phyloP scores from a whole-genome alignment of 2,888 invertebrate species.

The Bimastos eiseni region DNA sequence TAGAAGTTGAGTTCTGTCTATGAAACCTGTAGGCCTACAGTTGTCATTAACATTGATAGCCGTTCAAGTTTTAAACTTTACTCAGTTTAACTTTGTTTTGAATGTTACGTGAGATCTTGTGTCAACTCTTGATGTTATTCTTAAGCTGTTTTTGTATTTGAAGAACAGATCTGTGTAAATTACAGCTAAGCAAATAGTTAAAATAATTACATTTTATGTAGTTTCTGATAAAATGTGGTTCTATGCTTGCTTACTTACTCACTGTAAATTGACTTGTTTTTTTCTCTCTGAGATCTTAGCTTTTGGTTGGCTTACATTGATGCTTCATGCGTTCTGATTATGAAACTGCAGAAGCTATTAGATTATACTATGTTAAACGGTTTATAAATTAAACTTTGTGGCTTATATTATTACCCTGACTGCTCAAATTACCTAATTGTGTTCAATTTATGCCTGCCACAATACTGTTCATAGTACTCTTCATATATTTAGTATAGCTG shows the following conservation, averaged over 20 bases:
- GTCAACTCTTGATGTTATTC: background rate
- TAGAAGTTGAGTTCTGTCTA: background rate
- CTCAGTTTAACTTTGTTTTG: background rate
- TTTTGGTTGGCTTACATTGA: background rate
- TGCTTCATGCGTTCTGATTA: background rate
- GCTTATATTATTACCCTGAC: background rate
- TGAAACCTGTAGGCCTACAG: background rate
- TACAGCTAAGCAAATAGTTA: background rate
- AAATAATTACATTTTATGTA: background rate
- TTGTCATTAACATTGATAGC: background rate
- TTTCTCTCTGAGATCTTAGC: too few relatives aligned
- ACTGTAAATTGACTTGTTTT: background rate
- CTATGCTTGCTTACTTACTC: background rate
- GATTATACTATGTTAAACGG: background rate
- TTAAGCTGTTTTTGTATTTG: background rate
- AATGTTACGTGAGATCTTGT: background rate
- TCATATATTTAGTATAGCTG: background rate
- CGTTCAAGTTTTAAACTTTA: background rate
- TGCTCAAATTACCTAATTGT: background rate
- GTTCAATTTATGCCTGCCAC: background rate
- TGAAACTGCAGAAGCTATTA: background rate
- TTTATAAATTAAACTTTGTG: background rate
- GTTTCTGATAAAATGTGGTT: background rate
- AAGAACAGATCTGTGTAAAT: background rate
- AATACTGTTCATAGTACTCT: too few relatives aligned